Percentiles rank a stretch among this genome's conserved stretches.
Evolutionary conservation across 2,888 invertebrate species (phyloP).

Genomic region (Drosophila algonquin): DNA sequence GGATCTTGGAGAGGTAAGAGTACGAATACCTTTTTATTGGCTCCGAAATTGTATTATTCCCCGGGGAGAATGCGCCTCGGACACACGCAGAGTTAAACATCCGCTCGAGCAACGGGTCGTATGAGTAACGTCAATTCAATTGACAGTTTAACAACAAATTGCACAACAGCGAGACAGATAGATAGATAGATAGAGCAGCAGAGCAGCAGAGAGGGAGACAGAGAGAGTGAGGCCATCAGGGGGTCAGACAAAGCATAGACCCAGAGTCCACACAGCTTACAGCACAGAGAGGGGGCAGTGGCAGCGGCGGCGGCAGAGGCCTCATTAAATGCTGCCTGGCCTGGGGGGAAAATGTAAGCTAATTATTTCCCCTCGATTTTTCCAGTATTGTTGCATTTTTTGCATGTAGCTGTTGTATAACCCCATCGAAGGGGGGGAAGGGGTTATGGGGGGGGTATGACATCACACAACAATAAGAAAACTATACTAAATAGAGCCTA

Average conservation of each 20-base stretch:
- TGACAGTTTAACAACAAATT: slow-evolving; percentile 70
- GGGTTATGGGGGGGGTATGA: background rate
- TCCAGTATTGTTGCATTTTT: background rate
- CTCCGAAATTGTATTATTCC: background rate
- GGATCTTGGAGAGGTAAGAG: background rate
- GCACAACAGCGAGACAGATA: slow-evolving; percentile 47
- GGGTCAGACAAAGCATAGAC: slow-evolving; percentile 28
- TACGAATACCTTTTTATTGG: background rate
- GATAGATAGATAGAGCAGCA: background rate
- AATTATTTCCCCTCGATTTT: slow-evolving; percentile 30
- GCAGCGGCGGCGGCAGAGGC: slow-evolving; percentile 4
- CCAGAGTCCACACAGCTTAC: background rate
- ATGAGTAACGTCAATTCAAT: slow-evolving; percentile 73
- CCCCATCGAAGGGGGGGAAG: background rate
- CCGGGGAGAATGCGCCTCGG: background rate
- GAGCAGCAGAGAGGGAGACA: background rate
- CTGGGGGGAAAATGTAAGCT: slow-evolving; percentile 38
- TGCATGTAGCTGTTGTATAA: background rate
- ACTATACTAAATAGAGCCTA: background rate
- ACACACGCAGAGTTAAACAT: slow-evolving; percentile 30
- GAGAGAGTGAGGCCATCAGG: background rate
- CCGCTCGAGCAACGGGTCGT: slow-evolving; percentile 63
- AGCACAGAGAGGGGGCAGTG: background rate
- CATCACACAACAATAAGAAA: background rate
- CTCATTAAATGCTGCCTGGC: slow-evolving; percentile 41